These are phyloP conservation scores for Hypomecis punctinalis DNA, from an alignment of 2,888 invertebrate genomes.

Conservation along the genomic window DNA sequence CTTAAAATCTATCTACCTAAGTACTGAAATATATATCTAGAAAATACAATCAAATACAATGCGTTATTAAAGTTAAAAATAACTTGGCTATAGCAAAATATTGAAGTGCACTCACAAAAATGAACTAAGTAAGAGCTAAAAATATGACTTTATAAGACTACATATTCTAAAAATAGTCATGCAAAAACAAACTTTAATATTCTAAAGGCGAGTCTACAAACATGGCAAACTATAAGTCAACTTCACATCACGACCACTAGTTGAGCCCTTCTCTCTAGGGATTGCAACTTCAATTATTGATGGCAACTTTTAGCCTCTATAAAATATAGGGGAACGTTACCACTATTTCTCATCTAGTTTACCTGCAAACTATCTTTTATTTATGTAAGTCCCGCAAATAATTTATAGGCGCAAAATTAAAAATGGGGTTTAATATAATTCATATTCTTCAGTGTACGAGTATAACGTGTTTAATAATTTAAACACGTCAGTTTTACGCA, in stretches of 20 bases:
- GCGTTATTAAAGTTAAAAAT: too few relatives aligned
- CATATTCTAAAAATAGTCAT: not conserved
- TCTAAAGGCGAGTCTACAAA: conserved; percentile 24
- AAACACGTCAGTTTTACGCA: conserved; percentile 28
- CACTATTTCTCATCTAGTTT: conserved; percentile 75
- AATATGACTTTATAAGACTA: too few relatives aligned
- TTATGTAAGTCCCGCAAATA: conserved; percentile 49
- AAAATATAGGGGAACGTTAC: conserved; percentile 75
- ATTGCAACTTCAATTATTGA: conserved; percentile 81
- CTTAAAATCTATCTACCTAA: too few relatives aligned
- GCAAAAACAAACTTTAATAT: conserved; percentile 34
- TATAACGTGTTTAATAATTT: conserved; percentile 3
- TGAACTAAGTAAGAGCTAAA: too few relatives aligned
- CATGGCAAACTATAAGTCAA: conserved; percentile 36
- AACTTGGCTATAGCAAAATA: too few relatives aligned
- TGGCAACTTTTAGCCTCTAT: conserved; percentile 80
- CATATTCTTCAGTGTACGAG: conserved; percentile 28
- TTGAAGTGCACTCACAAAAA: too few relatives aligned
- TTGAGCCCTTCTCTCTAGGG: conserved; percentile 72
- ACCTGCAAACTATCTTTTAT: conserved; percentile 66
- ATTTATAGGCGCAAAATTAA: conserved; percentile 44
- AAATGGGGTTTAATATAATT: conserved; percentile 35
- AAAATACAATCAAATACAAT: too few relatives aligned
- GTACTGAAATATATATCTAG: too few relatives aligned
- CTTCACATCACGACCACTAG: conserved; percentile 54